Percentiles rank a stretch among this genome's conserved stretches.
Conservation (phyloP, 2,113 vertebrate genomes). For the Numenius arquata region DNA sequence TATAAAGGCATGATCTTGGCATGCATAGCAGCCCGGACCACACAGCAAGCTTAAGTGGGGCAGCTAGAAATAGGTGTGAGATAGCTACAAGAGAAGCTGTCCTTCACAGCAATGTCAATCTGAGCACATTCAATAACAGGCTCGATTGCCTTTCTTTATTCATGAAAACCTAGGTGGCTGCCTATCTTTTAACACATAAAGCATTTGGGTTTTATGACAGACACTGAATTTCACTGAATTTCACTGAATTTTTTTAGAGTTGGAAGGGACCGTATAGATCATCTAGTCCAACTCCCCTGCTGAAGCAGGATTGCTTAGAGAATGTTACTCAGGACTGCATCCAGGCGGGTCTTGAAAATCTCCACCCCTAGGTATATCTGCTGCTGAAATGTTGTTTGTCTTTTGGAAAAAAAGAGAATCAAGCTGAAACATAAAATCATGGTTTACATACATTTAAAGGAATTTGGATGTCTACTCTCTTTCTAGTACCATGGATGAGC, state of each 20-base stretch:
- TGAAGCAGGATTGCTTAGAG: no score
- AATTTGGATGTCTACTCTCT: background rate
- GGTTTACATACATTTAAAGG: background rate
- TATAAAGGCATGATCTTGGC: background rate
- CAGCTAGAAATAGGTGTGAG: background rate
- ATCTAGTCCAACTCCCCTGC: no score
- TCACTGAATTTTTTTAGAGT: no score
- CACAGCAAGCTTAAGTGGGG: background rate
- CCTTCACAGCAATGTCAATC: background rate
- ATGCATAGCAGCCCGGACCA: fast-evolving
- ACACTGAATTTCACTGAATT: no score
- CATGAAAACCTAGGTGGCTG: background rate
- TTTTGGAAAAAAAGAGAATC: background rate
- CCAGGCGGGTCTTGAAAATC: no score
- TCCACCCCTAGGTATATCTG: background rate
- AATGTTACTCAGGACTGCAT: no score
- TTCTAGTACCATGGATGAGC: background rate
- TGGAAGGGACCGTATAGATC: no score
- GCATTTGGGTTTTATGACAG: background rate
- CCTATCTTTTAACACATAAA: background rate
- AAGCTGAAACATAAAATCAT: background rate
- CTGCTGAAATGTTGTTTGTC: background rate
- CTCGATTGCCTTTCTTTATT: background rate
- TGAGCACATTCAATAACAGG: background rate
- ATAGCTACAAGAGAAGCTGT: background rate